These are phyloP conservation scores for Drosophila meridionalis DNA, from an alignment of 2,888 invertebrate species.

Conservation along the genomic window DNA sequence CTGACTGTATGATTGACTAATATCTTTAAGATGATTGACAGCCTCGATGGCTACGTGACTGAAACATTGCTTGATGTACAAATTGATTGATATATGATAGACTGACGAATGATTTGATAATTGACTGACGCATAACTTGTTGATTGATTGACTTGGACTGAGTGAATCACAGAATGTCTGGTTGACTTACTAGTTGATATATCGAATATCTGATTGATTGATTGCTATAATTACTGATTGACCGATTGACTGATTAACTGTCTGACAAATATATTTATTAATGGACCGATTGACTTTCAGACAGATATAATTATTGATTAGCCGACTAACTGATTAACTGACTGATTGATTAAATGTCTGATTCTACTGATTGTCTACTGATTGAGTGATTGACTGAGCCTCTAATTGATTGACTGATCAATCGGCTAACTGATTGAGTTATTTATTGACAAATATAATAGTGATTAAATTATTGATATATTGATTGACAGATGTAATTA, in stretches of 20 bases:
- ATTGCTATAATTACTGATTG: not conserved
- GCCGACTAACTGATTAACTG: not conserved
- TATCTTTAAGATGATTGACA: not conserved
- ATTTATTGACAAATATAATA: not conserved
- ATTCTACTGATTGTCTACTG: no score
- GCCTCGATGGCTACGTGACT: no score
- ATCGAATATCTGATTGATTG: not conserved
- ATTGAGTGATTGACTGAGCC: not conserved
- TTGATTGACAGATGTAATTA: not conserved
- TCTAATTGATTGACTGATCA: not conserved
- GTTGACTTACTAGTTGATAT: not conserved
- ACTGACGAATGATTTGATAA: no score
- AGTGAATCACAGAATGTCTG: no score
- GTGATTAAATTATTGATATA: not conserved
- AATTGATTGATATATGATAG: no score
- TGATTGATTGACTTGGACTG: no score
- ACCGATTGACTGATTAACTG: not conserved
- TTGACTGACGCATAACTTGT: no score
- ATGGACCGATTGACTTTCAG: not conserved
- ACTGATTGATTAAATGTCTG: not conserved
- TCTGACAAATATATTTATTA: not conserved
- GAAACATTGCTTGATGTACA: no score
- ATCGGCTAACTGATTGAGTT: not conserved
- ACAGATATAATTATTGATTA: not conserved
- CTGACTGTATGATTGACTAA: not conserved